Percentiles rank a stretch among this genome's conserved stretches.
These are phyloP conservation scores for Bombus terrestris DNA, from an alignment of 1,140 invertebrate species.

Conservation along the genomic window DNA sequence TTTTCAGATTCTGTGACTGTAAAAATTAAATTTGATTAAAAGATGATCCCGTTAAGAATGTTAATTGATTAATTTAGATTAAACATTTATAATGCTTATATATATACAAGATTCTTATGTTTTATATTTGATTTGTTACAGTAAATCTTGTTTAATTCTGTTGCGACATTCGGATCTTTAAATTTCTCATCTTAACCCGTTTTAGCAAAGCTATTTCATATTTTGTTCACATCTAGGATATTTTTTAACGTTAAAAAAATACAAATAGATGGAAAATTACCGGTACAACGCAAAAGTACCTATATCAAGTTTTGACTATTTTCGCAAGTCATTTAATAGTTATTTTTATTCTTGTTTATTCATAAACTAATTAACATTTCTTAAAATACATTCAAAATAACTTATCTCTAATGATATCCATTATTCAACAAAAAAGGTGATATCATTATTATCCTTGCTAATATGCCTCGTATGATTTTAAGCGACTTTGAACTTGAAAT, in stretches of 20 bases:
- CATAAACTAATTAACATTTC: not conserved
- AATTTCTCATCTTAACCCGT: too few relatives aligned
- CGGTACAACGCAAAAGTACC: too few relatives aligned
- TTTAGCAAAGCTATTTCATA: too few relatives aligned
- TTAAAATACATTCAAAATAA: not conserved
- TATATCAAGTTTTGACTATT: too few relatives aligned
- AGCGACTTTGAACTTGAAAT: not conserved
- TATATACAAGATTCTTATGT: too few relatives aligned
- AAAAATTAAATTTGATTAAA: not conserved
- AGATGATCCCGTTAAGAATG: not conserved
- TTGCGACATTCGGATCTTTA: too few relatives aligned
- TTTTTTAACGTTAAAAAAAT: too few relatives aligned
- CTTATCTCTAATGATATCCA: not conserved
- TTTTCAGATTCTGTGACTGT: not conserved
- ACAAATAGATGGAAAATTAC: too few relatives aligned
- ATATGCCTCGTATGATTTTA: not conserved
- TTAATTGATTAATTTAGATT: not conserved
- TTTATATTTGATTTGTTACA: too few relatives aligned
- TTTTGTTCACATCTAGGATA: too few relatives aligned
- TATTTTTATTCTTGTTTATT: not conserved
- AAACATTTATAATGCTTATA: too few relatives aligned
- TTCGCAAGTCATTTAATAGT: not conserved
- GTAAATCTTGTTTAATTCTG: too few relatives aligned
- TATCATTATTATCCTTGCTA: not conserved
- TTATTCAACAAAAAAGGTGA: not conserved